These are phyloP conservation scores for Oryzias sinensis DNA, from an alignment of 2,797 vertebrate species.

Conservation along the genomic window DNA sequence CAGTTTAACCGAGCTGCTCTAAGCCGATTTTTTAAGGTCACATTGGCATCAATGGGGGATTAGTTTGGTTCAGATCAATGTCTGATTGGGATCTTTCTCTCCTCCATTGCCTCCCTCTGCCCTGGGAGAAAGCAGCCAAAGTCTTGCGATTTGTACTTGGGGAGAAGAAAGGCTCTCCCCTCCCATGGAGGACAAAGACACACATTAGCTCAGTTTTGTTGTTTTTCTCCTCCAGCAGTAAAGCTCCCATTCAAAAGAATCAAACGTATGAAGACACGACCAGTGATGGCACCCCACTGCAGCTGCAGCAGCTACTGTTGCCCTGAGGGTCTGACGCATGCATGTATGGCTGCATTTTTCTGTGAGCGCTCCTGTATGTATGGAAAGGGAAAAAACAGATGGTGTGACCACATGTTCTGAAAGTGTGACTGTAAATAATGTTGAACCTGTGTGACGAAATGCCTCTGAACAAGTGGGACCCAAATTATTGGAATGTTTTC, in stretches of 20 bases:
- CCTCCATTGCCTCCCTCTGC: slow-evolving; percentile 74
- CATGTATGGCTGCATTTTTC: slow-evolving; percentile 10
- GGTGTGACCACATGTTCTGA: slow-evolving; percentile 31
- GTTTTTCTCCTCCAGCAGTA: slow-evolving; percentile 69
- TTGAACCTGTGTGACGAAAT: slow-evolving; percentile 9
- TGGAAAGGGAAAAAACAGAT: slow-evolving; percentile 46
- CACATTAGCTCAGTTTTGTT: slow-evolving; percentile 85
- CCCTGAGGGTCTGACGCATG: slow-evolving; percentile 17
- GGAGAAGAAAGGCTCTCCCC: slow-evolving; percentile 76
- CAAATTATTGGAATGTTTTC: slow-evolving; percentile 45
- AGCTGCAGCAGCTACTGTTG: slow-evolving; percentile 64
- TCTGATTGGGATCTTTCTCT: slow-evolving; percentile 82
- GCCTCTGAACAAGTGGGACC: slow-evolving; percentile 29
- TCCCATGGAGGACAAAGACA: slow-evolving; percentile 78
- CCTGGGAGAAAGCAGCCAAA: slow-evolving; percentile 74
- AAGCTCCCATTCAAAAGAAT: slow-evolving; percentile 70
- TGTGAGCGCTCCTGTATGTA: slow-evolving; percentile 17
- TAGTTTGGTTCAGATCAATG: slow-evolving; percentile 83
- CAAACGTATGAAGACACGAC: slow-evolving; percentile 75
- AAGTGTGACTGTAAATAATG: slow-evolving; percentile 38
- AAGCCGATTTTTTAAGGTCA: slow-evolving; percentile 85
- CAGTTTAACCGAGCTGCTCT: slow-evolving; percentile 82
- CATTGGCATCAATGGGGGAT: slow-evolving; percentile 84
- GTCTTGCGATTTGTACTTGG: slow-evolving; percentile 81
- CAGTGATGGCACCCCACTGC: slow-evolving; percentile 64